A percentile compares a stretch with the other conserved stretches of the same genome.
Evolutionary conservation across 1,140 invertebrate genomes (phyloP).

Genomic region (Drosophila nigrodunni): DNA sequence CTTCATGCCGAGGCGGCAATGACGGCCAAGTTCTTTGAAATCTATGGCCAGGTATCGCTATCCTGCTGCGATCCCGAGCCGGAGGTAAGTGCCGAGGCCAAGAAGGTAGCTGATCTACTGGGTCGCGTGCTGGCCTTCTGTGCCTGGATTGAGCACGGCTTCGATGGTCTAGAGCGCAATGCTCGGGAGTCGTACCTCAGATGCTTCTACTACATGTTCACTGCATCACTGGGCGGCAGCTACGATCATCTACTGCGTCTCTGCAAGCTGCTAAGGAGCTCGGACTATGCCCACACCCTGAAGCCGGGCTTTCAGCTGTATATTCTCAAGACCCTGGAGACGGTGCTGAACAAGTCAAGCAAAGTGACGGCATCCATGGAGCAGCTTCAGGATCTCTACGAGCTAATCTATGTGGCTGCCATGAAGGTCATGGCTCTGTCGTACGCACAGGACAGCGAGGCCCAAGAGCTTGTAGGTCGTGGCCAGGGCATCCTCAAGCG

Average conservation of each 20-base stretch:
- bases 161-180: constrained; percentile 70
- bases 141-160: constrained; percentile 74
- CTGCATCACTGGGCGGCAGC: constrained; percentile 87
- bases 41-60: constrained; percentile 85
- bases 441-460: constrained; percentile 16
- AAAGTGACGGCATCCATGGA: constrained; percentile 38
- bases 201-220: constrained; percentile 86
- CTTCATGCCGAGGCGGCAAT: constrained; percentile 89
- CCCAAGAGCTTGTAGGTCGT: constrained; percentile 1
- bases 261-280: constrained; percentile 68
- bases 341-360: constrained; percentile 57
- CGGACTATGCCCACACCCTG: constrained; percentile 83
- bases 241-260: constrained; percentile 79
- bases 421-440: constrained; percentile 69
- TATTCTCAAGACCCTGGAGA: constrained; percentile 62
- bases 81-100: constrained; percentile 58
- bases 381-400: constrained; percentile 50
- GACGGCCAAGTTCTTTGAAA: constrained; percentile 87
- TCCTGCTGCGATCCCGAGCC: constrained; percentile 81
- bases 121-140: constrained; percentile 69
- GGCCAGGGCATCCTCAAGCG: constrained; percentile 42
- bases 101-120: constrained; percentile 75
- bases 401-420: constrained; percentile 52
- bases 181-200: constrained; percentile 69
- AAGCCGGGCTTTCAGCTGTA: constrained; percentile 60